Base-by-base conservation (phyloP, 2,113 vertebrate species). In the Pedionomus torquatus region DNA sequence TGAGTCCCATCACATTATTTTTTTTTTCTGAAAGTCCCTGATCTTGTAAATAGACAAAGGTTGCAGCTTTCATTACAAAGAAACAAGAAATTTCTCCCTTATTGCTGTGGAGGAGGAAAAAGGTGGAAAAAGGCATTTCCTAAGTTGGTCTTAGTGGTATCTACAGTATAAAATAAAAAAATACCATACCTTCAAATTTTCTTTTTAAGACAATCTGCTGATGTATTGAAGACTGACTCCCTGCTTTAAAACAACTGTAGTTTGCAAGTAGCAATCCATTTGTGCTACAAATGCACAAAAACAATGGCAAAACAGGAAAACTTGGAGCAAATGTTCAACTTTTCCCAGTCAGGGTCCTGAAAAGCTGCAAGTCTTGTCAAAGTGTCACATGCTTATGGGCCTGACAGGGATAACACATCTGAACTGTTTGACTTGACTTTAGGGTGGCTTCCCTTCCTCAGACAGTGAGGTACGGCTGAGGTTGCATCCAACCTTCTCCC, bases 291-390 rank as follows among this genome's bases (percentile, higher is more conserved):
- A 63, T 1, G 1, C 33, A 68, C 12, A 71, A 76, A 77, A 90
- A 2, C 11, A 82, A 28, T 9, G 23, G 8, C 17, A 65, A 85
- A 94, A 23, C 12, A 81, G 35, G 55, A 91, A 31, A 87, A n/a
- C 1, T 1, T 39, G 16, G 23, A 74, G 20, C 54, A 90, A 58
- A 80, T 7, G 0, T 75, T 43, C 46, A 51, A 10, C 25, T 77
- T 88, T 65, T 21, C 64, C 21, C 6, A 70, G 14, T 0, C 0
- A 0, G 7, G 54, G 33, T 1, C 3, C 35, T 19, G 35, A 83
- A 49, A 75, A 89, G 17, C 33, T 44, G 30, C 24, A 60, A 33
- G 23, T 68, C 43, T 66, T 78, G 23, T 71, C 5, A 0, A 74
- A 64, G 23, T 15, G 5, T 15, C 39, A 17, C 11, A 11, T 51